These are phyloP conservation scores for Malurus splendens DNA, from an alignment of 2,797 vertebrate species.

Conservation along the genomic window DNA sequence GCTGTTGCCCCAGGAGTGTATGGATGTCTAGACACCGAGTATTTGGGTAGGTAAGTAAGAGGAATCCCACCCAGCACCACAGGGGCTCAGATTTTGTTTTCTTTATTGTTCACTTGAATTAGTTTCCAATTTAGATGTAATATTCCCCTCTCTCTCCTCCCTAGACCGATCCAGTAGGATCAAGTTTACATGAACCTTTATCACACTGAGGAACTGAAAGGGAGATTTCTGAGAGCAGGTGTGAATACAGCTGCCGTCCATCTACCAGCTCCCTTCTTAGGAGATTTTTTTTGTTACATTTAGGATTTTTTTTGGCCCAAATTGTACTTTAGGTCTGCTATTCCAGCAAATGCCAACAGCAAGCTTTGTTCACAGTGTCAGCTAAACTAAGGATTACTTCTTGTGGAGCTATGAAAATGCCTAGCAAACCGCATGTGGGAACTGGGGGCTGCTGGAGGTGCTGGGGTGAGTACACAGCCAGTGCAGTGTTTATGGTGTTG, in stretches of 20 bases:
- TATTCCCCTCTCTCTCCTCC: not conserved
- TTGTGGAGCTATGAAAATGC: not conserved
- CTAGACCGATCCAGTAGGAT: not conserved
- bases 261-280: not conserved
- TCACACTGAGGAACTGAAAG: not conserved
- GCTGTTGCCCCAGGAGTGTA: not conserved
- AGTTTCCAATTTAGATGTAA: not conserved
- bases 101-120: not conserved
- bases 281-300: not conserved
- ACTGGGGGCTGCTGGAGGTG: not conserved
- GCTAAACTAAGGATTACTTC: not conserved
- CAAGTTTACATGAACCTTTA: not conserved
- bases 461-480: not conserved
- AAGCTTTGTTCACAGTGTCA: not conserved
- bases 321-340: not conserved
- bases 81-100: not conserved
- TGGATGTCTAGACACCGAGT: not conserved
- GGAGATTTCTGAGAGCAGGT: not conserved
- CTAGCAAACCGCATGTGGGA: not conserved
- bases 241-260: not conserved
- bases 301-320: not conserved
- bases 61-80: not conserved
- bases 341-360: not conserved
- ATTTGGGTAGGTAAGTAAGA: not conserved
- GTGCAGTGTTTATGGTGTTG: not conserved